Base-by-base conservation (phyloP, 2,888 invertebrate species). In the Megastigmus dorsalis region DNA sequence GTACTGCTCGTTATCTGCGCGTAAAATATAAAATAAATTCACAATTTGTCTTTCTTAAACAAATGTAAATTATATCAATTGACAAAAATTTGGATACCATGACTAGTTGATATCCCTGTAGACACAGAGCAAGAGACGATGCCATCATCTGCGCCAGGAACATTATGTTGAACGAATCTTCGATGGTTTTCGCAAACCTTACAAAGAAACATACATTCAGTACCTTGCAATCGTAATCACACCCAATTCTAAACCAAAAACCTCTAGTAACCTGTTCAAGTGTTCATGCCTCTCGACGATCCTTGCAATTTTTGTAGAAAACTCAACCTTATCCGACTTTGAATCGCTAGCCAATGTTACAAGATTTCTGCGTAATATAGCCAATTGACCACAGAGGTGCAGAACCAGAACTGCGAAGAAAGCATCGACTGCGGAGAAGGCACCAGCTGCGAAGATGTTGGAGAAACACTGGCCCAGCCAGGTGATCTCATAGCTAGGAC, bases 371-470 rank as follows among this genome's bases (percentile, higher is more conserved):
- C 59, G 52, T 10, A 70, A 18, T 13, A 66, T 68, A 5, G 74
- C 70, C 5, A 85, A 50, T 66, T 85, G 85, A 3, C 82, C 82
- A 43, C 84, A 85, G 4, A 84, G 54, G 60, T 85, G 85, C 28
- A 84, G 52, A 1, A 83, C 78, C 10, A 84, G 66, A 10, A 82
- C 78, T 1, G 79, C 79, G 1, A 84, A 60, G 13, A 80, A 81
- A 2, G 80, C 75, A 36, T 85, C 84, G 6, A 81, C 79, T 10
- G 79, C 76, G 1, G 82, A 80, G 41, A 82, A 85, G 3, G 78
- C 78, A 13, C 78, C 76, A 30, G 80, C 78, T 0, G 79, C 75
- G 13, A 80, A 36, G 6, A 78, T 54, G 0, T 81, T 80, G 3
- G 77, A 69, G 2, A 81, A 70, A 6, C 76, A 80, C 73, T 85